Evolutionary conservation across 2,888 invertebrate species (phyloP), one percentile per base, ranked within the genome.

Genomic region (Drosophila anceps): DNA sequence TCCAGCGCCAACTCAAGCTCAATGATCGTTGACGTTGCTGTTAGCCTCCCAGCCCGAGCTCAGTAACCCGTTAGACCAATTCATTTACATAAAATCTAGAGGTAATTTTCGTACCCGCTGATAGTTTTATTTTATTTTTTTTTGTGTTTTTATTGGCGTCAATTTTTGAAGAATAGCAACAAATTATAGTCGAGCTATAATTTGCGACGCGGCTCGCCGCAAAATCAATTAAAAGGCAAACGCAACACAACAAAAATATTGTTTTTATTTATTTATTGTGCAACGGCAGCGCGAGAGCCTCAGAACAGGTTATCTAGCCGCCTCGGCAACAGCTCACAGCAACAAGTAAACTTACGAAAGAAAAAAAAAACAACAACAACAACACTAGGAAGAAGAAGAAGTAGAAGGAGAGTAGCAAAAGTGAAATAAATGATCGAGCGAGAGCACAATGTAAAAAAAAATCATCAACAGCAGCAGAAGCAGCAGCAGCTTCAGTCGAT

Each of bases 241-340:
- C 88, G 74, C 80, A 84, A 67, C 63, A 57, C 70, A 79, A 69
- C 61, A 72, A 69, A 72, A 69, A 76, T 79, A 61, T 75, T 76
- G 67, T 68, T 80, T 85, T 78, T 81, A 82, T 85, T 88, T 84
- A 82, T 88, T 88, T 86, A 84, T 84, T 84, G 88, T 84, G 86
- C 84, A 84, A 84, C 84, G 54, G 53, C 69, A 54, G 20, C 57
- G 66, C 76, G 71, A 71, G 69, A 69, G 66, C 57, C 70, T 81
- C 74, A 88, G 86, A 84, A 84, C 84, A 84, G 84, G 84, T 84
- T 84, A 84, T 84, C 88, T 83, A 55, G 84, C 62, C 53, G 82
- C 43, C 80, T 57, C 76, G 74, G 83, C 72, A 74, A 60, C 73
- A 77, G 80, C 73, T 63, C 64, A 35, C 33, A 62, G 51, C 43